phyloP scores from a whole-genome alignment of 2,888 invertebrate genomes.

The Hanleya hanleyi region DNA sequence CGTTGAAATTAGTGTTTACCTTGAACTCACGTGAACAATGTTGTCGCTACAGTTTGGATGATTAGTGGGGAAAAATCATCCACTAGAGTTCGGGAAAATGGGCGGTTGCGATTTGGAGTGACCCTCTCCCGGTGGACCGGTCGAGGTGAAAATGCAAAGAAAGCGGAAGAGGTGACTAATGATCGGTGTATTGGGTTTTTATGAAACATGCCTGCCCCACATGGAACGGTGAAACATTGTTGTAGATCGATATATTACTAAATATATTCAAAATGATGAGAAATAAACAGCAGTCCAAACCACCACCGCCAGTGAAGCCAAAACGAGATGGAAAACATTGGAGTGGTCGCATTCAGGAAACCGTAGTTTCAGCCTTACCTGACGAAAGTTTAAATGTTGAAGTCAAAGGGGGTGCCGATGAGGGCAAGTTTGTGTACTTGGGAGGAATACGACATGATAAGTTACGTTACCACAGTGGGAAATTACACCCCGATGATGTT shows the following conservation, averaged over 20 bases:
- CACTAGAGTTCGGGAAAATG: neutral
- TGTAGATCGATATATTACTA: neutral
- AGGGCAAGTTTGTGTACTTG: conserved; percentile 70
- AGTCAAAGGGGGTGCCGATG: conserved; percentile 76
- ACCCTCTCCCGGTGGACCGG: neutral
- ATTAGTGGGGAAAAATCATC: neutral
- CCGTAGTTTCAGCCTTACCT: conserved; percentile 72
- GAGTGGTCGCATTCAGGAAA: conserved; percentile 74
- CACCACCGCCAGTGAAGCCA: conserved; percentile 36
- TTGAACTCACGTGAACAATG: too few relatives aligned
- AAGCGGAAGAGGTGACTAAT: neutral
- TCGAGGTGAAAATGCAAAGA: neutral
- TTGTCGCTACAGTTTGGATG: conserved; percentile 1
- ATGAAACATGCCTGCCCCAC: neutral
- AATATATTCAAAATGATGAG: neutral
- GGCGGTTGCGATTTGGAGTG: neutral
- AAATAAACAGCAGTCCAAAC: conserved; percentile 1
- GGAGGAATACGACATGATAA: conserved; percentile 64
- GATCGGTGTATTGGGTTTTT: neutral
- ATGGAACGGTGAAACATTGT: neutral
- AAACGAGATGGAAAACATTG: conserved; percentile 68
- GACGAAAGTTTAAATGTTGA: conserved; percentile 73
- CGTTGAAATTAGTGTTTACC: neutral
- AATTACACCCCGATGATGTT: conserved; percentile 72
- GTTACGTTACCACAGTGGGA: conserved; percentile 69